These are phyloP conservation scores for Clinocottus analis DNA, from an alignment of 2,113 vertebrate genomes.

Conservation along the genomic window DNA sequence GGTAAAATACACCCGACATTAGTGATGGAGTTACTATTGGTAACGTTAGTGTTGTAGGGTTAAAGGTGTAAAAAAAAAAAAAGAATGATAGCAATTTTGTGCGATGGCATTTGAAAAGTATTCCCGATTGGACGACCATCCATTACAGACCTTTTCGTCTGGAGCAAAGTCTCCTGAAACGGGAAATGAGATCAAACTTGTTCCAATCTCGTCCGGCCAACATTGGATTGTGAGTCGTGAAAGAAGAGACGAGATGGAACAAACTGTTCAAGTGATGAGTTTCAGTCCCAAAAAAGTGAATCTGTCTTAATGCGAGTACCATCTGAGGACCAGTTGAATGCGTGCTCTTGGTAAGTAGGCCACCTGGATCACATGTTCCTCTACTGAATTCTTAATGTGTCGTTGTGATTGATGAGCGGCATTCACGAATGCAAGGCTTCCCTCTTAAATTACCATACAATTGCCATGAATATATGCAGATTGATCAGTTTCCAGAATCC, in stretches of 20 bases:
- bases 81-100: background rate
- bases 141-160: background rate
- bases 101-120: background rate
- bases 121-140: background rate
- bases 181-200: background rate
- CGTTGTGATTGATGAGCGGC: conserved; percentile 71
- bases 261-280: background rate
- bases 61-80: background rate
- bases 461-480: conserved; percentile 72
- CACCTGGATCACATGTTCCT: conserved; percentile 40
- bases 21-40: too few species aligned
- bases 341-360: conserved; percentile 28
- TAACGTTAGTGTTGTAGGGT: too few species aligned
- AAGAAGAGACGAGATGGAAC: background rate
- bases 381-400: conserved; percentile 64
- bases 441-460: conserved; percentile 68
- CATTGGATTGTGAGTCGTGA: background rate
- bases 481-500: conserved; percentile 58
- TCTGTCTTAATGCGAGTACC: background rate
- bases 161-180: background rate
- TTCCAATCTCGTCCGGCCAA: background rate
- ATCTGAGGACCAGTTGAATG: background rate
- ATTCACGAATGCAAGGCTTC: conserved; percentile 66
- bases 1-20: too few species aligned
- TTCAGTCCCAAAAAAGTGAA: background rate